Evolutionary conservation across 2,888 invertebrate genomes (phyloP).

Genomic region (Neoscelio sp.): DNA sequence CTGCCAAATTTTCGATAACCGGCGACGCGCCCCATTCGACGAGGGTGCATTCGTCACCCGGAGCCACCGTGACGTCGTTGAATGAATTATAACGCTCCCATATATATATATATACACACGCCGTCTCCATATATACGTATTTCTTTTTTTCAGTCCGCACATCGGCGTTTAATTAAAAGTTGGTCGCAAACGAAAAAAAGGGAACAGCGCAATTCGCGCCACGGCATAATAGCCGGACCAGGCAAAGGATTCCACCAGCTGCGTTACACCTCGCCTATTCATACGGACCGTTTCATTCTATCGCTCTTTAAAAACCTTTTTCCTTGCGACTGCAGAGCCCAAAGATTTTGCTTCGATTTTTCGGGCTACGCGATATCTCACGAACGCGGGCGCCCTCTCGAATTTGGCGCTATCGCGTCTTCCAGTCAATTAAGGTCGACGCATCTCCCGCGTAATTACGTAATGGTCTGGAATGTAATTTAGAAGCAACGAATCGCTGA

Average conservation of each 20-base stretch:
- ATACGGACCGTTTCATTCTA: conserved; percentile 18
- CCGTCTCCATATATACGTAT: neutral
- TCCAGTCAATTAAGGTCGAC: conserved; percentile 76
- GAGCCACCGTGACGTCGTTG: conserved; percentile 44
- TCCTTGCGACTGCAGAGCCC: conserved; percentile 4
- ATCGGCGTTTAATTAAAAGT: conserved; percentile 80
- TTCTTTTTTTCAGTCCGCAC: conserved; percentile 71
- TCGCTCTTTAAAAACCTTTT: conserved; percentile 55
- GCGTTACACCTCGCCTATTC: conserved; percentile 29
- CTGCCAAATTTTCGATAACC: conserved; percentile 61
- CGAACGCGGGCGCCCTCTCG: conserved; percentile 52
- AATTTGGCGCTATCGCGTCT: conserved; percentile 62
- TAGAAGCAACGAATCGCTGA: conserved; percentile 17
- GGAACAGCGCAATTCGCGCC: conserved; percentile 40
- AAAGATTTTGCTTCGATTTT: conserved; percentile 41
- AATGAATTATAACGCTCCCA: conserved; percentile 71
- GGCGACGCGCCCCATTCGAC: conserved; percentile 13
- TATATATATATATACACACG: conserved; percentile 32
- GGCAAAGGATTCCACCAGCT: conserved; percentile 52
- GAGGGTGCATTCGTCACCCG: conserved; percentile 57
- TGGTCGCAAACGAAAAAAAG: conserved; percentile 62
- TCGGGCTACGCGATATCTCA: too few species aligned
- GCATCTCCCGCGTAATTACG: conserved; percentile 51
- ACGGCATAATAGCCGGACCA: conserved; percentile 47
- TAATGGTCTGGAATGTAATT: conserved; percentile 47